phyloP scores from a whole-genome alignment of 2,113 vertebrate species.

The Caretta caretta region DNA sequence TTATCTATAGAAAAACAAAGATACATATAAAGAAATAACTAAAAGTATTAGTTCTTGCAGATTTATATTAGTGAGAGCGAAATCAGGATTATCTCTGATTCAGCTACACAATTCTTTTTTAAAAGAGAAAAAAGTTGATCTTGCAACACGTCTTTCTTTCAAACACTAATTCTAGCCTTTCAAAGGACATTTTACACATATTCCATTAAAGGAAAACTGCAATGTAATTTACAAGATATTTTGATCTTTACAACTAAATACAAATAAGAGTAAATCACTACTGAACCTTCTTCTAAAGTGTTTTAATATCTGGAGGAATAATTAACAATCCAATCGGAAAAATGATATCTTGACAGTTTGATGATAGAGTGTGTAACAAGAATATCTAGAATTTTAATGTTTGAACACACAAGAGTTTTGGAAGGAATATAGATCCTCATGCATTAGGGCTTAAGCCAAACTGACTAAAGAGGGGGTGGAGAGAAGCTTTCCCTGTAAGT shows the following conservation, averaged over 20 bases:
- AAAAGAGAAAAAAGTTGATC: constrained; percentile 16
- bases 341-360: not conserved
- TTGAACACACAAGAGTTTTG: not conserved
- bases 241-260: constrained; percentile 59
- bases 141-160: not conserved
- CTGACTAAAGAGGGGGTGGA: not conserved
- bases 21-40: not conserved
- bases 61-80: not conserved
- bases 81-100: not conserved
- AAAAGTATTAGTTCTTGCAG: not conserved
- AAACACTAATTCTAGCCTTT: constrained; percentile 40
- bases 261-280: constrained; percentile 19
- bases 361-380: not conserved
- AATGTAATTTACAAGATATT: constrained; percentile 50
- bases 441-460: not conserved
- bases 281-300: not conserved
- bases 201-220: constrained; percentile 58
- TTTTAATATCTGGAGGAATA: not conserved
- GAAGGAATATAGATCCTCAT: not conserved
- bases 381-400: not conserved
- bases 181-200: constrained; percentile 53
- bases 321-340: not conserved
- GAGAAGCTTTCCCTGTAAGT: not conserved
- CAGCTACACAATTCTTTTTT: constrained; percentile 8
- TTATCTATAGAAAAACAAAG: not conserved